Evolutionary conservation across 2,113 vertebrate genomes (phyloP).

Genomic region (Eleginops maclovinus): DNA sequence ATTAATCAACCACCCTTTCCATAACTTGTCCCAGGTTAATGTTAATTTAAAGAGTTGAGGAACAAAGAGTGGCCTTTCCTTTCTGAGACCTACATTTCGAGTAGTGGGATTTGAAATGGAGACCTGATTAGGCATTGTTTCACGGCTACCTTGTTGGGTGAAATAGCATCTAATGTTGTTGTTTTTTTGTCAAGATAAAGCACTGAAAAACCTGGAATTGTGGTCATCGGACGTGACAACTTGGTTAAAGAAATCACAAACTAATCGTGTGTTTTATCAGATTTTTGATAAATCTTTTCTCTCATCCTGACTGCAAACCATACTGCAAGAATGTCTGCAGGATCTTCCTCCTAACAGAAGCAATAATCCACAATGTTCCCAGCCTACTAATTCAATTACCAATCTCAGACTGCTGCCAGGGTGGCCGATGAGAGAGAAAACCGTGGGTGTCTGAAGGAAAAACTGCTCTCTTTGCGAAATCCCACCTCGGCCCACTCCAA

Average conservation of each 20-base stretch:
- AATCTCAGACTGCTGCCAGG: conserved; percentile 32
- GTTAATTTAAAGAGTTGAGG: neutral
- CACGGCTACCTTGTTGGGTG: conserved; percentile 44
- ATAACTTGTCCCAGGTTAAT: neutral
- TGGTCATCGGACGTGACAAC: no score
- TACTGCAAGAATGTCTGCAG: neutral
- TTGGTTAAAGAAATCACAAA: neutral
- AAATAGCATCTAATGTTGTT: conserved; percentile 40
- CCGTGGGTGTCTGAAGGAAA: conserved; percentile 25
- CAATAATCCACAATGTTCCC: conserved; percentile 54
- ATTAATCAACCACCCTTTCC: neutral
- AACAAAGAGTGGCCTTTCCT: conserved; percentile 36
- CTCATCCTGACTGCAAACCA: neutral
- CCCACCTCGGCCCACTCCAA: conserved; percentile 33
- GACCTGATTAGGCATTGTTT: conserved; percentile 45
- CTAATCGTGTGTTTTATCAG: no score
- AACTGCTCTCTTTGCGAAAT: conserved; percentile 43
- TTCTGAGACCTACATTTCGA: conserved; percentile 25
- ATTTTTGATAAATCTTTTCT: neutral
- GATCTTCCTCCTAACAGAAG: conserved; percentile 18
- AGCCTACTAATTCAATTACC: conserved; percentile 71
- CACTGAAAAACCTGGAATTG: neutral
- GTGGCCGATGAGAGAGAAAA: conserved; percentile 19
- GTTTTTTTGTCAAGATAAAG: conserved; percentile 8
- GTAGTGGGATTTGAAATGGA: conserved; percentile 42